Conservation (phyloP, 2,888 invertebrate genomes). For the Limnephilus marmoratus region DNA sequence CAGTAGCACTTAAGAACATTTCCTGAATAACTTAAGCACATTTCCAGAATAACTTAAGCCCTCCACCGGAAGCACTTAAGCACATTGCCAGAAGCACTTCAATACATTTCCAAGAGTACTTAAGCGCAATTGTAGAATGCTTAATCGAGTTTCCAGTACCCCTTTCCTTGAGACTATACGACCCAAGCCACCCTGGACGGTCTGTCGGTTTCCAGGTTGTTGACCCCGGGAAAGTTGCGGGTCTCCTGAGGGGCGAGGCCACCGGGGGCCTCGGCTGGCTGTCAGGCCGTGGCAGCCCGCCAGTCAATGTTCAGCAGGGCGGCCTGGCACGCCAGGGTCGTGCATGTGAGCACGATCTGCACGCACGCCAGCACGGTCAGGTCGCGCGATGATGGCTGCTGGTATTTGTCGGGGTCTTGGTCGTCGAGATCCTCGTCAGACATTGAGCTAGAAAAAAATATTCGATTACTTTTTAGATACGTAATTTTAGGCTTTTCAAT, state of each 20-base stretch:
- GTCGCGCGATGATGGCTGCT: conserved; percentile 59
- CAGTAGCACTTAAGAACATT: no score
- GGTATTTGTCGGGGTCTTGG: conserved; percentile 40
- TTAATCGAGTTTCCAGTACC: conserved; percentile 47
- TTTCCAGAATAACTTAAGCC: no score
- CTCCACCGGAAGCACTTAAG: neutral
- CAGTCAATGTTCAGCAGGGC: conserved; percentile 59
- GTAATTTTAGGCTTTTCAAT: neutral
- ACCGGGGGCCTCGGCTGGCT: conserved; percentile 37
- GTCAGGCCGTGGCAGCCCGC: conserved; percentile 59
- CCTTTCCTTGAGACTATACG: conserved; percentile 55
- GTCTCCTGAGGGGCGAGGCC: conserved; percentile 17
- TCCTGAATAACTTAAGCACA: neutral
- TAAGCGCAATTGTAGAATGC: neutral
- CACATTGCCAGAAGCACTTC: neutral
- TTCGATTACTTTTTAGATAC: neutral
- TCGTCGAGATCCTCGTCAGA: conserved; percentile 63
- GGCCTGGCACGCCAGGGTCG: conserved; percentile 61
- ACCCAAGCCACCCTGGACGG: conserved; percentile 62
- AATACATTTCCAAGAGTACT: neutral
- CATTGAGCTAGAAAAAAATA: conserved; percentile 57
- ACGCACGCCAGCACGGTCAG: conserved; percentile 62
- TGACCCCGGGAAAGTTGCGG: conserved; percentile 48
- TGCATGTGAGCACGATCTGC: conserved; percentile 60
- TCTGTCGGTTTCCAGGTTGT: conserved; percentile 54